These are phyloP conservation scores for Drosophila crucigera DNA, from an alignment of 2,888 invertebrate genomes.

Conservation along the genomic window DNA sequence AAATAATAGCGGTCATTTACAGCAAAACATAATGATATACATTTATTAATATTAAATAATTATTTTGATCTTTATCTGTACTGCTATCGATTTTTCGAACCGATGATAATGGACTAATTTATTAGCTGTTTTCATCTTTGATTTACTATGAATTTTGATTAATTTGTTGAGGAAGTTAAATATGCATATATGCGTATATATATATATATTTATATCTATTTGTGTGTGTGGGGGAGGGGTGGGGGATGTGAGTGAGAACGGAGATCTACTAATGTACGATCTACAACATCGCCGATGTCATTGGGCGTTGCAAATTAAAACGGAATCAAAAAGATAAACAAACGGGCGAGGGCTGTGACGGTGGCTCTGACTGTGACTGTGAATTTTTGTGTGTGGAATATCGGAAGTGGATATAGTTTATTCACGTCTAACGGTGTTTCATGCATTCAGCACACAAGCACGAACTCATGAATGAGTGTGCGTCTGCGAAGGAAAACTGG, in stretches of 20 bases:
- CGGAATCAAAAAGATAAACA: slow-evolving; percentile 44
- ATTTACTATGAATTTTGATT: slow-evolving; percentile 47
- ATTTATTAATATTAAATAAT: not conserved
- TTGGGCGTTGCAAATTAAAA: slow-evolving; percentile 58
- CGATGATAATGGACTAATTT: slow-evolving; percentile 8
- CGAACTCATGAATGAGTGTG: slow-evolving; percentile 27
- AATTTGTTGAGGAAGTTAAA: slow-evolving; percentile 67
- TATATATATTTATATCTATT: too few relatives aligned
- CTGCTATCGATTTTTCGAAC: slow-evolving; percentile 1
- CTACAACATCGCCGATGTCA: slow-evolving; percentile 34
- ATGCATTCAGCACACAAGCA: slow-evolving; percentile 14
- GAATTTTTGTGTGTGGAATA: slow-evolving; percentile 15
- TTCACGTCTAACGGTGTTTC: slow-evolving; percentile 72
- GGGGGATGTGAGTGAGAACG: not conserved
- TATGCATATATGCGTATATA: not conserved
- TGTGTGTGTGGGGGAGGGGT: too few relatives aligned
- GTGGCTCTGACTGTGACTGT: not conserved
- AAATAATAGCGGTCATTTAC: not conserved
- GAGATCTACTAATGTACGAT: slow-evolving; percentile 6
- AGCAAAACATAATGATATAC: not conserved
- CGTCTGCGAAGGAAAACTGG: slow-evolving; percentile 72
- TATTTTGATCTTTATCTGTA: not conserved
- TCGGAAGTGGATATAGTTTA: slow-evolving; percentile 69
- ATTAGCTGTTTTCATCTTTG: not conserved
- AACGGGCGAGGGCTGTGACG: slow-evolving; percentile 31